Conservation (phyloP, 2,888 invertebrate species). For the Spialia ferax region DNA sequence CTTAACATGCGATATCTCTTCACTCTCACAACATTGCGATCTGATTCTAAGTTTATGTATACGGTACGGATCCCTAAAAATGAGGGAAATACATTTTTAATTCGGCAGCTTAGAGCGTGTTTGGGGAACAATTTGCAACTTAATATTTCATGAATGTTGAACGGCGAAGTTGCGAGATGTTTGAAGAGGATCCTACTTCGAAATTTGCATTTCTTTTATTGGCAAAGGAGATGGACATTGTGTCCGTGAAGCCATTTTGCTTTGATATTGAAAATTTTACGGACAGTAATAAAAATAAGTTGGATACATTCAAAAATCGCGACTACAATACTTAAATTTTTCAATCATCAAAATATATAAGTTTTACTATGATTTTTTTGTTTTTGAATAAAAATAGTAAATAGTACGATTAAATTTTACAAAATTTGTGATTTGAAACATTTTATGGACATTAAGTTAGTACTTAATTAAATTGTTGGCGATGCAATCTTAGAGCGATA, state of each 20-base stretch:
- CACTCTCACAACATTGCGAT: no score
- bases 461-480: no score
- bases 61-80: not conserved
- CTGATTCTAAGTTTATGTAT: not conserved
- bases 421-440: no score
- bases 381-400: no score
- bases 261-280: not conserved
- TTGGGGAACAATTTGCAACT: conserved; percentile 64
- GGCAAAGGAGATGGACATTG: conserved; percentile 12
- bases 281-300: not conserved
- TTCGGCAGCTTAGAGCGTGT: conserved; percentile 64
- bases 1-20: no score
- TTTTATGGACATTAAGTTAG: no score
- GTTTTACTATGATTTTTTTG: no score
- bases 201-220: conserved; percentile 24
- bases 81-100: conserved; percentile 59
- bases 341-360: no score
- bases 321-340: no score
- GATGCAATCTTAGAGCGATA: no score
- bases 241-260: not conserved
- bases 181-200: conserved; percentile 44
- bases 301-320: no score
- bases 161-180: conserved; percentile 52
- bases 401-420: no score
- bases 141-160: conserved; percentile 56